These are phyloP conservation scores for Cyclargus thomasi DNA, from an alignment of 1,140 invertebrate species.

Conservation along the genomic window DNA sequence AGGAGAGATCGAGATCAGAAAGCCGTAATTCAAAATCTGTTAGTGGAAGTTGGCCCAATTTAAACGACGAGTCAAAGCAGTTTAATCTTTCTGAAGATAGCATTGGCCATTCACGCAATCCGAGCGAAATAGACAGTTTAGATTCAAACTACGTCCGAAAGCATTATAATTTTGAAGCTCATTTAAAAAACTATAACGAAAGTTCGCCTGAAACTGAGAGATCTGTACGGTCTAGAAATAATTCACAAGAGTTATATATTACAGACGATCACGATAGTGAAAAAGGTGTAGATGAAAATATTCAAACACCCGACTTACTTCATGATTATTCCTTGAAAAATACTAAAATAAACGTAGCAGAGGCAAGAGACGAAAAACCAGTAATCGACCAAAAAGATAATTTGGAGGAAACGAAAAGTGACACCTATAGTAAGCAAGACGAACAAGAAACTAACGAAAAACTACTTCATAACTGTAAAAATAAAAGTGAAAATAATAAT, in stretches of 20 bases:
- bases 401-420: neutral
- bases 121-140: conserved; percentile 78
- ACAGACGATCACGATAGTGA: conserved; percentile 58
- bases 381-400: neutral
- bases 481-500: conserved; percentile 23
- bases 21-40: conserved; percentile 57
- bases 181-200: conserved; percentile 64
- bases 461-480: neutral
- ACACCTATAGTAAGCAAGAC: neutral
- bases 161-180: conserved; percentile 72
- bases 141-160: conserved; percentile 80
- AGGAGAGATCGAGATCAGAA: conserved; percentile 41
- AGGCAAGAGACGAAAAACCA: neutral
- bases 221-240: conserved; percentile 45
- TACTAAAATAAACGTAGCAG: neutral
- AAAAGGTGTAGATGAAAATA: conserved; percentile 50
- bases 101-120: conserved; percentile 65
- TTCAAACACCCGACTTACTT: conserved; percentile 66
- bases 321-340: conserved; percentile 42
- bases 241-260: conserved; percentile 60
- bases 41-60: conserved; percentile 65
- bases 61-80: conserved; percentile 60
- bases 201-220: conserved; percentile 66
- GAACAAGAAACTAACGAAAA: conserved; percentile 10
- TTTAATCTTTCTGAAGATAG: conserved; percentile 66